These are phyloP conservation scores for Eleutherodactylus coqui DNA, from an alignment of 2,797 vertebrate genomes.

Conservation along the genomic window DNA sequence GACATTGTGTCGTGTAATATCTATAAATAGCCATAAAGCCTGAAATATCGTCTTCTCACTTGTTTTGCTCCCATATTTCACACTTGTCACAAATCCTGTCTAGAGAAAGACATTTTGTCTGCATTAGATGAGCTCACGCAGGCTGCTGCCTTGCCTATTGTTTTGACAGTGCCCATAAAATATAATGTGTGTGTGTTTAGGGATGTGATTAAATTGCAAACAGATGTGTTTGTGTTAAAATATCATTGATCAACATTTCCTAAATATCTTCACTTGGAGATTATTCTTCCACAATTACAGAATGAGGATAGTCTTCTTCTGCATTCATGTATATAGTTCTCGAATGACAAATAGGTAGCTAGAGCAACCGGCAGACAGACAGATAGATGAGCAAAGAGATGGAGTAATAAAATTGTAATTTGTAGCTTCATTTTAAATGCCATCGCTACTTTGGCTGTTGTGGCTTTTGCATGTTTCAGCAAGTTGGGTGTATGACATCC, in stretches of 20 bases:
- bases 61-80: slow-evolving; percentile 38
- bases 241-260: slow-evolving; percentile 54
- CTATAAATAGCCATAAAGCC: slow-evolving; percentile 17
- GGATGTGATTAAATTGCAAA: slow-evolving; percentile 62
- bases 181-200: slow-evolving; percentile 60
- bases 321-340: no score
- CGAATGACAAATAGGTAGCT: neutral
- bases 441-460: no score
- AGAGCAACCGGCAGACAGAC: neutral
- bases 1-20: neutral
- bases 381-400: neutral
- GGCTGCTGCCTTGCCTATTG: slow-evolving; percentile 28
- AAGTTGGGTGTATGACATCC: no score
- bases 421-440: no score
- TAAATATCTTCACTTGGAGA: slow-evolving; percentile 6
- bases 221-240: slow-evolving; percentile 52
- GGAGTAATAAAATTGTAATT: neutral
- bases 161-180: slow-evolving; percentile 50
- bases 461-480: no score
- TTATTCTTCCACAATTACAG: slow-evolving; percentile 14
- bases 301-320: neutral
- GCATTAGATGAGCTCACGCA: slow-evolving; percentile 33
- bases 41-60: neutral
- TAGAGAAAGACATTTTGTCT: slow-evolving; percentile 35
- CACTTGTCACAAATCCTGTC: slow-evolving; percentile 31